Evolutionary conservation across 2,113 vertebrate species (phyloP), one percentile per base, ranked within the genome.

Genomic region (Corythornis cristatus): DNA sequence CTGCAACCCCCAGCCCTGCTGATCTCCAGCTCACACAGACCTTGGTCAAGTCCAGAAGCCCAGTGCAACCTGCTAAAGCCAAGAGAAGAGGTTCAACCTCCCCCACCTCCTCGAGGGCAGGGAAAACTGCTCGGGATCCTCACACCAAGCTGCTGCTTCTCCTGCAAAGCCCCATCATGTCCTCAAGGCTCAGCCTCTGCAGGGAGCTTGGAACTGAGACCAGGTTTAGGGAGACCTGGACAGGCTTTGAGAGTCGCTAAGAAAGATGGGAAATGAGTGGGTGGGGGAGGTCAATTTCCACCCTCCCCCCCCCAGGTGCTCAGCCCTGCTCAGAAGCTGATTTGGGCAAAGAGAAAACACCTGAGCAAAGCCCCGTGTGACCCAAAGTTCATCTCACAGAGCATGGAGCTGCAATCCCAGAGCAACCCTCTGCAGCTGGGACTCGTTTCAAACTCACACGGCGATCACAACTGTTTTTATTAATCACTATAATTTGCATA

Each of bases 61-160:
- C 3, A 0, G 6, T 3, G 1, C 29, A 25, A 12, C 3, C 0
- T 0, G 1, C 15, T n/a, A 43, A 48, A 26, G 4, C 6, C 72
- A 31, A 15, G 21, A 57, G 15, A 74, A 65, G 37, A 43, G 13
- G 4, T 20, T 16, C 45, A 54, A 4, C n/a, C 29, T 73, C 79
- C 12, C 58, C 50, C 18, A 9, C 79, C 46, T 65, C 18, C 31
- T 21, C n/a, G 25, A 11, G 12, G 21, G 15, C 7, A 1, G 3
- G 15, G 21, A 10, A 6, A 6, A 3, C 18, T 0, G 10, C 53
- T 9, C 12, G 1, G 22, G 43, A 4, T 48, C 21, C 51, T 19
- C 1, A 0, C 8, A 2, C 4, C 17, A 2, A 8, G 20, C 6
- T 7, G 4, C 26, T 23, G 50, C 92, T 46, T 5, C 90, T 84